A percentile compares a stretch with the other conserved stretches of the same genome.
Conservation (phyloP, 1,140 invertebrate species). For the Saccostrea glomerata region DNA sequence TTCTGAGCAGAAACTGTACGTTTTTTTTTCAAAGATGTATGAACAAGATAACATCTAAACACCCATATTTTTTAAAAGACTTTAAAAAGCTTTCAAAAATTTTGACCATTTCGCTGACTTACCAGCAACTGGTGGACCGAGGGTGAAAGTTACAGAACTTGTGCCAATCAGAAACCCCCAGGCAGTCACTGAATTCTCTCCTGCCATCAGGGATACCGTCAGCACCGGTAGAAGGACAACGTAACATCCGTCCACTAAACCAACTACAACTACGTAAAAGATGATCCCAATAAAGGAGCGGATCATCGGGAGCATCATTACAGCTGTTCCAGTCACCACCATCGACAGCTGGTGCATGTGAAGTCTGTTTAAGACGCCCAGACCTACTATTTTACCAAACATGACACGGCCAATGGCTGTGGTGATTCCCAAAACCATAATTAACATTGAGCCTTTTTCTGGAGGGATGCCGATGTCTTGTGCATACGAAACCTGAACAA, state of each 20-base stretch:
- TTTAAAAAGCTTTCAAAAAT: too few relatives aligned
- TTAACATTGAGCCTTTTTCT: conserved; percentile 61
- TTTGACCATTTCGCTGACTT: too few relatives aligned
- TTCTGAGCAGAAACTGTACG: too few relatives aligned
- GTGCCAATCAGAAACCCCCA: conserved; percentile 71
- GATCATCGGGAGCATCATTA: conserved; percentile 70
- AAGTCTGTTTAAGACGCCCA: conserved; percentile 65
- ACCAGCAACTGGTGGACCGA: conserved; percentile 73
- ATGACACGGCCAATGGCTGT: conserved; percentile 69
- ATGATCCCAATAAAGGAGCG: conserved; percentile 63
- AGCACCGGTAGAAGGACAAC: conserved; percentile 71
- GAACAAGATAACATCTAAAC: too few relatives aligned
- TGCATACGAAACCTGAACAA: conserved; percentile 67
- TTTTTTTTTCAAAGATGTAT: too few relatives aligned
- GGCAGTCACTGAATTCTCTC: conserved; percentile 66
- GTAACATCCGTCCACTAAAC: conserved; percentile 72
- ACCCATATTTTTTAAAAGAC: too few relatives aligned
- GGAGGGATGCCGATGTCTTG: conserved; percentile 63
- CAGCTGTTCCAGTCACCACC: conserved; percentile 65
- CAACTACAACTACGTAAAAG: conserved; percentile 66
- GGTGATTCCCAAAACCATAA: conserved; percentile 66
- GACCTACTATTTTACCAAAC: conserved; percentile 69
- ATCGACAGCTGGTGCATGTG: conserved; percentile 72
- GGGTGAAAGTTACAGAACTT: conserved; percentile 70
- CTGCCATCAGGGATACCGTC: conserved; percentile 65